A percentile compares a stretch with the other conserved stretches of the same genome.
Conservation (phyloP, 2,797 vertebrate genomes). For the Clarias pachynema region DNA sequence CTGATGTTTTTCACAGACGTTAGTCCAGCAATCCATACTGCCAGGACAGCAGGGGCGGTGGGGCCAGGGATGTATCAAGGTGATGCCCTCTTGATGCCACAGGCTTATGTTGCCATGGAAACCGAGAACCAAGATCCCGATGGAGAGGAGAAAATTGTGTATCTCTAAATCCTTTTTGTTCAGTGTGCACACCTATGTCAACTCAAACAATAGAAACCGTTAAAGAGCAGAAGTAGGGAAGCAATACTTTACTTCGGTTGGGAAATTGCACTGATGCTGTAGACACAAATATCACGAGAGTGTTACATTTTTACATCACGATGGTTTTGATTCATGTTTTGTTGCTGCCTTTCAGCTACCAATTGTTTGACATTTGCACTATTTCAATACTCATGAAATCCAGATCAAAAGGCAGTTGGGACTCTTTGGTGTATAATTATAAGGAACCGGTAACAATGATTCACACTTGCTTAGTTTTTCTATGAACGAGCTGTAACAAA, state of each 20-base stretch:
- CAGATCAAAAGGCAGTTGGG: not conserved
- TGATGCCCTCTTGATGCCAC: slow-evolving; percentile 66
- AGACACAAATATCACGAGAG: not conserved
- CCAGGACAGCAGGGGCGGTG: slow-evolving; percentile 62
- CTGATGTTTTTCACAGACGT: slow-evolving; percentile 43
- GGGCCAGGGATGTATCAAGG: slow-evolving; percentile 57
- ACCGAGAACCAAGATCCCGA: slow-evolving; percentile 72
- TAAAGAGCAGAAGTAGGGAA: slow-evolving; percentile 11
- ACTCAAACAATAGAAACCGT: not conserved
- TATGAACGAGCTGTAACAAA: not conserved
- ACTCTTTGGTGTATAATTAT: not conserved
- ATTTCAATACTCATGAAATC: not conserved
- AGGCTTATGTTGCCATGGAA: slow-evolving; percentile 69
- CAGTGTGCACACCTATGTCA: slow-evolving; percentile 3
- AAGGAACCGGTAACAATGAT: not conserved
- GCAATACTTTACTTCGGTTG: not conserved
- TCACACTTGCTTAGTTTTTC: not conserved
- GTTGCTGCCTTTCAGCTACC: not conserved
- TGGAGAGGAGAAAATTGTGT: slow-evolving; percentile 80
- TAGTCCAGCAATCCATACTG: slow-evolving; percentile 59
- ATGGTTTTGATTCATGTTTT: not conserved
- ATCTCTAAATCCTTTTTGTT: slow-evolving; percentile 68
- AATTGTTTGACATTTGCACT: slow-evolving; percentile 10
- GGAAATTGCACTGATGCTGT: slow-evolving; percentile 6
- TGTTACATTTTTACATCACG: not conserved